phyloP scores from a whole-genome alignment of 1,140 invertebrate species.

The Maniola jurtina region DNA sequence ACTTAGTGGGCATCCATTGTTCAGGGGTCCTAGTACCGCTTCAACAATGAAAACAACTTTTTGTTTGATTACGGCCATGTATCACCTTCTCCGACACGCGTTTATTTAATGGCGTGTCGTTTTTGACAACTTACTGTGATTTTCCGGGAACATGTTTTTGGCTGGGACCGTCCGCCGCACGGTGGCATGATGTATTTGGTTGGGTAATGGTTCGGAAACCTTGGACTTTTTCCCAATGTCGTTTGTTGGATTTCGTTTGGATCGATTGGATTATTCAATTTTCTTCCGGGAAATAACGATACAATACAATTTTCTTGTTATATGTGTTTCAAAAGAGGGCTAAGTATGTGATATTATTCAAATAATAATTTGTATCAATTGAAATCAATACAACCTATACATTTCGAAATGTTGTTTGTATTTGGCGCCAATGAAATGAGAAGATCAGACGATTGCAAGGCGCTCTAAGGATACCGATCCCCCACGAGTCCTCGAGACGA shows the following conservation, averaged over 20 bases:
- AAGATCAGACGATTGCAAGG: slow-evolving; percentile 21
- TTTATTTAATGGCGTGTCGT: slow-evolving; percentile 54
- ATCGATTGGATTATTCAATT: not conserved
- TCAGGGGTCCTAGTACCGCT: slow-evolving; percentile 33
- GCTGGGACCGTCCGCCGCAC: slow-evolving; percentile 39
- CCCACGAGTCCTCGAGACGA: slow-evolving; percentile 30
- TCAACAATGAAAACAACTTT: slow-evolving; percentile 57
- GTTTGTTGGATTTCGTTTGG: not conserved
- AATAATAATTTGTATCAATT: not conserved
- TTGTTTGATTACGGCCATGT: slow-evolving; percentile 60
- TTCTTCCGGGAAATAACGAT: not conserved
- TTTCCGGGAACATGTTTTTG: slow-evolving; percentile 32
- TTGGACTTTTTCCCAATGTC: not conserved
- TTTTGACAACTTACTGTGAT: slow-evolving; percentile 42
- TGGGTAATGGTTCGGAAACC: slow-evolving; percentile 8
- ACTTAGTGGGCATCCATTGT: slow-evolving; percentile 63
- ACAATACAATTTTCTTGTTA: not conserved
- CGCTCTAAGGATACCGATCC: slow-evolving; percentile 19
- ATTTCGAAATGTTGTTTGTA: not conserved
- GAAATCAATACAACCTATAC: not conserved
- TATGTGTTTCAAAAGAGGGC: no score
- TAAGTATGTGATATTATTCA: not conserved
- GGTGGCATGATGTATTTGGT: slow-evolving; percentile 15
- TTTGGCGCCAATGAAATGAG: slow-evolving; percentile 2
- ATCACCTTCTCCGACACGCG: slow-evolving; percentile 52